Evolutionary conservation across 2,797 vertebrate genomes (phyloP).

Genomic region (Chanos chanos): DNA sequence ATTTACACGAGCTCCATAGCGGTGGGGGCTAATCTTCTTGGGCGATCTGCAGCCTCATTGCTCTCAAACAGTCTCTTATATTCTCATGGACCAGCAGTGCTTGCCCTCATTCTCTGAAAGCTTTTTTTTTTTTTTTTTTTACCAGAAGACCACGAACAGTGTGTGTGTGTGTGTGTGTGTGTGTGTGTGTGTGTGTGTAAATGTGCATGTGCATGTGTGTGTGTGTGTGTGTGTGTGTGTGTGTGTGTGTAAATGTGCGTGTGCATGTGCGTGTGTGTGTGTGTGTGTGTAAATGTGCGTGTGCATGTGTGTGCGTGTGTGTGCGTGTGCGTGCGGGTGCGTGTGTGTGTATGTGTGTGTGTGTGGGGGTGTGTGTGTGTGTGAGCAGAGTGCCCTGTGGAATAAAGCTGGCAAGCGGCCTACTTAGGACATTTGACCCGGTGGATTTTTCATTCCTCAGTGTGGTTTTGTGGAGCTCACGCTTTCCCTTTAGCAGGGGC

Average conservation of each 20-base stretch:
- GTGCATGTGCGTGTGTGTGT: not conserved
- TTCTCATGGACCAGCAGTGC: constrained; percentile 59
- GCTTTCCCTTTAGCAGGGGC: constrained; percentile 79
- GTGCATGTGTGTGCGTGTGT: constrained; percentile 61
- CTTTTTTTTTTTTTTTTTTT: too few species aligned
- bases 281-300: not conserved
- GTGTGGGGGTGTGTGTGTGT: too few species aligned
- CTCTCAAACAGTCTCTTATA: constrained; percentile 66
- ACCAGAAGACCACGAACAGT: constrained; percentile 50
- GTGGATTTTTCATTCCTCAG: constrained; percentile 65
- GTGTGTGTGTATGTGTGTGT: constrained; percentile 43
- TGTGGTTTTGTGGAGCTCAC: constrained; percentile 73
- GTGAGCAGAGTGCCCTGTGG: constrained; percentile 36
- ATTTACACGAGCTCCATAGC: constrained; percentile 61
- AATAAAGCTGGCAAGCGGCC: constrained; percentile 69
- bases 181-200: not conserved
- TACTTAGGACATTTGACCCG: constrained; percentile 75
- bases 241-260: not conserved
- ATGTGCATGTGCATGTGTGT: not conserved
- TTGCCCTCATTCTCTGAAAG: constrained; percentile 52
- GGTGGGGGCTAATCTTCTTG: constrained; percentile 64
- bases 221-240: not conserved
- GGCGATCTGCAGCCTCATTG: constrained; percentile 58
- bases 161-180: constrained; percentile 42
- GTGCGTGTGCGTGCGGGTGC: constrained; percentile 43